phyloP scores from a whole-genome alignment of 2,888 invertebrate species.

The Parnassius mnemosyne region DNA sequence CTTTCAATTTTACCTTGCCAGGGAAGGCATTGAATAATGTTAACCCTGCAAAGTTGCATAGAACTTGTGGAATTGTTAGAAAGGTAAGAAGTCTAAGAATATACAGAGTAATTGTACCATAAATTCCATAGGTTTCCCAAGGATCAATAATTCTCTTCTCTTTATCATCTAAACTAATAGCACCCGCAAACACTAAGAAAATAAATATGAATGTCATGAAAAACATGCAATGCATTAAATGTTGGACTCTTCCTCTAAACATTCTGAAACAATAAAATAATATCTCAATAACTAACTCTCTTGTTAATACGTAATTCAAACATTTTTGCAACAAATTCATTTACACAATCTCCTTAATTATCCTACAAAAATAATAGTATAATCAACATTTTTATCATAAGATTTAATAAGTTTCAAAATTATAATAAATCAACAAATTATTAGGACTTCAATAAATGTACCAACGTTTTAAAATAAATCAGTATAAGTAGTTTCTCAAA shows the following conservation, averaged over 20 bases:
- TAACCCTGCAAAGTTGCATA: conserved; percentile 93
- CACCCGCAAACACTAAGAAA: conserved; percentile 86
- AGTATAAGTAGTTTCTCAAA: too few relatives aligned
- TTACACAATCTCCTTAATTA: too few relatives aligned
- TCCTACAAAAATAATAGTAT: too few relatives aligned
- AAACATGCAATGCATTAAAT: conserved; percentile 89
- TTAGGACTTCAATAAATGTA: too few relatives aligned
- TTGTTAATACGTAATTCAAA: too few relatives aligned
- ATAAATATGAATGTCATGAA: conserved; percentile 86
- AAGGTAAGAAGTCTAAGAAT: conserved; percentile 89
- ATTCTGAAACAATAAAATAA: conserved; percentile 62
- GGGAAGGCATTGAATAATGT: conserved; percentile 96
- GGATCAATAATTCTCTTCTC: conserved; percentile 85
- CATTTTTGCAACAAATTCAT: too few relatives aligned
- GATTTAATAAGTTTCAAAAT: too few relatives aligned
- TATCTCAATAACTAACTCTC: too few relatives aligned
- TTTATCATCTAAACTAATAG: conserved; percentile 80
- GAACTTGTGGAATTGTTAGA: conserved; percentile 92
- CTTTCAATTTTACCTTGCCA: conserved; percentile 92
- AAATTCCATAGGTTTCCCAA: conserved; percentile 89
- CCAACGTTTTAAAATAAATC: too few relatives aligned
- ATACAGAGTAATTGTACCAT: conserved; percentile 88
- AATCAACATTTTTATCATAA: too few relatives aligned
- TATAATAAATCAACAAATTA: too few relatives aligned
- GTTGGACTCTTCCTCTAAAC: conserved; percentile 86